phyloP scores from a whole-genome alignment of 2,888 invertebrate species.

The Orthosia gracilis region DNA sequence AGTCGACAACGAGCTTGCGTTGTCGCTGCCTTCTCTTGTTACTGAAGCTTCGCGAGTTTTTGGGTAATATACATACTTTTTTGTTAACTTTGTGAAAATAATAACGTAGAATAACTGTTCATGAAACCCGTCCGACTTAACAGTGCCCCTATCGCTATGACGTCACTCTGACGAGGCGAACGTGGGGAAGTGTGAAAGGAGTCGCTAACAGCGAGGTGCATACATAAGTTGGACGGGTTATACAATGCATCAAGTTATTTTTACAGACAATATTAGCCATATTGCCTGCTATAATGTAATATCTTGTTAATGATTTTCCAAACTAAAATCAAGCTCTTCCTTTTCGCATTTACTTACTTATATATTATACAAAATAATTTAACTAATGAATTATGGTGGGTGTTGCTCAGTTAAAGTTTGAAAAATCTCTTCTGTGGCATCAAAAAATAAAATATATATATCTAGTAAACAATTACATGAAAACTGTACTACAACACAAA shows the following conservation, averaged over 20 bases:
- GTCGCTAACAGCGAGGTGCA: too few species aligned
- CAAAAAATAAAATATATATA: conserved; percentile 15
- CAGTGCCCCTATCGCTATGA: too few species aligned
- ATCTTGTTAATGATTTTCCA: neutral
- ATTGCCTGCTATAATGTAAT: conserved; percentile 4
- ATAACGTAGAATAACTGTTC: neutral
- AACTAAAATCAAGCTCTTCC: conserved; percentile 1
- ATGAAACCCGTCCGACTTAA: too few species aligned
- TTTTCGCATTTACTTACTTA: neutral
- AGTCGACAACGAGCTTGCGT: conserved; percentile 22
- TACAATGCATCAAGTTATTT: neutral
- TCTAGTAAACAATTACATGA: conserved; percentile 11
- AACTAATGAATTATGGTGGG: neutral
- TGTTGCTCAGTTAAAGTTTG: neutral
- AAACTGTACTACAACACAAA: conserved; percentile 26
- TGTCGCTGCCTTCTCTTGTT: conserved; percentile 47
- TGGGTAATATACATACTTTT: neutral
- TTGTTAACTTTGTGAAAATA: conserved; percentile 22
- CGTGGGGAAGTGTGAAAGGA: too few species aligned
- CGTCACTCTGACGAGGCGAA: too few species aligned
- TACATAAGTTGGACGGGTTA: neutral
- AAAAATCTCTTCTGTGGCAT: neutral
- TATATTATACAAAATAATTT: neutral
- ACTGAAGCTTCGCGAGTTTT: conserved; percentile 51
- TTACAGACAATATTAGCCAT: neutral